Evolutionary conservation across 2,113 vertebrate species (phyloP).

Genomic region (Gavialis gangeticus): DNA sequence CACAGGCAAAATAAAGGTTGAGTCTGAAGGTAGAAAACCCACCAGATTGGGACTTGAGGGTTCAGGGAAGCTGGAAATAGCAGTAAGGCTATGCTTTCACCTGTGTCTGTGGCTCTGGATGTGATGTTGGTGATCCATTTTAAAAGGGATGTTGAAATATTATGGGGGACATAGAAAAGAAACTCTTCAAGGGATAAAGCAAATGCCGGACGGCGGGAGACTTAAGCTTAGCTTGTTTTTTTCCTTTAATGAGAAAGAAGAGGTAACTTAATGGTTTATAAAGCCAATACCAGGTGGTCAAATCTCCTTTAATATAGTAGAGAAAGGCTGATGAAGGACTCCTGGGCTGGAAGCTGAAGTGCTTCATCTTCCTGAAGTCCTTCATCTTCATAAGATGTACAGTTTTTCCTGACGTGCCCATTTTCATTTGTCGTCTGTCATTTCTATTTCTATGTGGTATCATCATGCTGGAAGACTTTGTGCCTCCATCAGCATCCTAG

Average conservation of each 20-base stretch:
- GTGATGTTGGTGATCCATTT: background rate
- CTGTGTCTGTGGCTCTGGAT: too few species aligned
- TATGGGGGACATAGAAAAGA: background rate
- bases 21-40: too few species aligned
- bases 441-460: background rate
- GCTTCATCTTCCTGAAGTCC: too few species aligned
- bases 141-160: background rate
- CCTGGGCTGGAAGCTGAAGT: background rate
- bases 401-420: background rate
- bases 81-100: fast-evolving
- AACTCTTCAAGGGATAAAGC: constrained; percentile 24
- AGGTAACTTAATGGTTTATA: background rate
- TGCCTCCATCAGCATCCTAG: background rate
- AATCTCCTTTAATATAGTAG: background rate
- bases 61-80: too few species aligned
- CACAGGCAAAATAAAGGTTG: too few species aligned
- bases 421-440: background rate
- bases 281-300: background rate
- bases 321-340: background rate
- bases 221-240: constrained; percentile 2
- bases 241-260: background rate
- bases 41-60: too few species aligned
- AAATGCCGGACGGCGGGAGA: background rate
- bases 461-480: background rate
- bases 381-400: too few species aligned